Evolutionary conservation across 1,140 invertebrate genomes (phyloP).

Genomic region (Cydia splendana): DNA sequence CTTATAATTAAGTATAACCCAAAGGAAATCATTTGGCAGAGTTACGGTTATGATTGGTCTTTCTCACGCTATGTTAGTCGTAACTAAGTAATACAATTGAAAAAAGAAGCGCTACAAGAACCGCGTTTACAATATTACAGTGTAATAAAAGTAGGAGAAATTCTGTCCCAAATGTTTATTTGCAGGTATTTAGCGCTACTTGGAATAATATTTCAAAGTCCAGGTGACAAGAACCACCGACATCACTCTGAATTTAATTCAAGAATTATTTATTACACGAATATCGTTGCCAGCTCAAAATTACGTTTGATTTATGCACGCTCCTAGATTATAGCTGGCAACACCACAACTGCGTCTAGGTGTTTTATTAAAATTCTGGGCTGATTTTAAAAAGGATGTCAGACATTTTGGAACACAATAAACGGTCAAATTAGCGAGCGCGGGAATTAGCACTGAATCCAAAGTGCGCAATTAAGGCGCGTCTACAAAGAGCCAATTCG

Average conservation of each 20-base stretch:
- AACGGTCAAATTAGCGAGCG: slow-evolving; percentile 74
- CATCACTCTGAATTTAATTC: slow-evolving; percentile 32
- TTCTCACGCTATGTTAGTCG: slow-evolving; percentile 16
- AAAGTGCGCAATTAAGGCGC: slow-evolving; percentile 75
- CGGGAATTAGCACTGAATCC: slow-evolving; percentile 75
- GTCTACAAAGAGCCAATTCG: slow-evolving; percentile 73
- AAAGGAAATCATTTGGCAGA: slow-evolving; percentile 26
- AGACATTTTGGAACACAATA: slow-evolving; percentile 66
- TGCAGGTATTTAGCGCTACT: slow-evolving; percentile 30
- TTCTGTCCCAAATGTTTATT: slow-evolving; percentile 20
- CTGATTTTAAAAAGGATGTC: slow-evolving; percentile 66
- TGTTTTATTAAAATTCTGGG: slow-evolving; percentile 66
- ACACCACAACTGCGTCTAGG: slow-evolving; percentile 20
- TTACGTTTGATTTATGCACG: slow-evolving; percentile 12
- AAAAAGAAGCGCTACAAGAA: slow-evolving; percentile 22
- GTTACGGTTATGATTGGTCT: slow-evolving; percentile 26
- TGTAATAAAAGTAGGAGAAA: slow-evolving; percentile 13
- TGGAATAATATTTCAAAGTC: slow-evolving; percentile 31
- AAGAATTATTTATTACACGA: slow-evolving; percentile 32
- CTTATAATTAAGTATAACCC: slow-evolving; percentile 29
- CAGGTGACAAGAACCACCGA: slow-evolving; percentile 26
- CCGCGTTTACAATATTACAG: neutral
- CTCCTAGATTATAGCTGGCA: slow-evolving; percentile 6
- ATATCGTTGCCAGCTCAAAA: slow-evolving; percentile 30
- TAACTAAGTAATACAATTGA: slow-evolving; percentile 9